These are phyloP conservation scores for Papilio elwesi DNA, from an alignment of 2,888 invertebrate genomes.

Conservation along the genomic window DNA sequence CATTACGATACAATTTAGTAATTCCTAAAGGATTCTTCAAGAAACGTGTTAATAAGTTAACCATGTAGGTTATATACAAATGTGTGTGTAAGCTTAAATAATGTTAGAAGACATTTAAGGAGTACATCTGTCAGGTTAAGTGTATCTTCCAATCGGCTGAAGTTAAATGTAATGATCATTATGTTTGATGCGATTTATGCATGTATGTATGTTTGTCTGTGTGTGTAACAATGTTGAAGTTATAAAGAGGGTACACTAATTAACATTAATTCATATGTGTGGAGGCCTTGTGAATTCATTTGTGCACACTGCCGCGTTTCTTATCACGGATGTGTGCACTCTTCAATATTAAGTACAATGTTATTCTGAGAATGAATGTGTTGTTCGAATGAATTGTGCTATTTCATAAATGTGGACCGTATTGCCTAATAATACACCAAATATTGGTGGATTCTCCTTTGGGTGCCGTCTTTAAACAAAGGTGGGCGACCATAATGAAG, in stretches of 20 bases:
- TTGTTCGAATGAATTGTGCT: slow-evolving; percentile 41
- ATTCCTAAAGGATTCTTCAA: neutral
- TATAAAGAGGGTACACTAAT: slow-evolving; percentile 77
- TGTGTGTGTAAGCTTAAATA: slow-evolving; percentile 27
- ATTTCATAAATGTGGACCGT: slow-evolving; percentile 8
- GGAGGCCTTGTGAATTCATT: slow-evolving; percentile 70
- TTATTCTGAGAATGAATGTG: slow-evolving; percentile 51
- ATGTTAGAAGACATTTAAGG: slow-evolving; percentile 25
- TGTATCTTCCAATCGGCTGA: slow-evolving; percentile 61
- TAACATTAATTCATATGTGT: slow-evolving; percentile 78
- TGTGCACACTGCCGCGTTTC: slow-evolving; percentile 55
- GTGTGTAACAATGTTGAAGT: slow-evolving; percentile 58
- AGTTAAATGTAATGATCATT: slow-evolving; percentile 64
- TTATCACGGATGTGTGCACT: slow-evolving; percentile 67
- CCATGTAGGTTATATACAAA: slow-evolving; percentile 14
- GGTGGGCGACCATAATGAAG: too few species aligned
- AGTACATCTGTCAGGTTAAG: slow-evolving; percentile 50
- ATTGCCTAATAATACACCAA: neutral
- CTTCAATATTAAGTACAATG: slow-evolving; percentile 55
- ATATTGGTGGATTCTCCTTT: too few species aligned
- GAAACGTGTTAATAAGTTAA: slow-evolving; percentile 18
- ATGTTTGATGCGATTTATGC: slow-evolving; percentile 47
- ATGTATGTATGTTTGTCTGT: slow-evolving; percentile 51
- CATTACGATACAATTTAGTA: slow-evolving; percentile 46
- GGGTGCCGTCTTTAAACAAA: too few species aligned